Evolutionary conservation across 2,797 vertebrate genomes (phyloP).

Genomic region (Trematomus bernacchii): DNA sequence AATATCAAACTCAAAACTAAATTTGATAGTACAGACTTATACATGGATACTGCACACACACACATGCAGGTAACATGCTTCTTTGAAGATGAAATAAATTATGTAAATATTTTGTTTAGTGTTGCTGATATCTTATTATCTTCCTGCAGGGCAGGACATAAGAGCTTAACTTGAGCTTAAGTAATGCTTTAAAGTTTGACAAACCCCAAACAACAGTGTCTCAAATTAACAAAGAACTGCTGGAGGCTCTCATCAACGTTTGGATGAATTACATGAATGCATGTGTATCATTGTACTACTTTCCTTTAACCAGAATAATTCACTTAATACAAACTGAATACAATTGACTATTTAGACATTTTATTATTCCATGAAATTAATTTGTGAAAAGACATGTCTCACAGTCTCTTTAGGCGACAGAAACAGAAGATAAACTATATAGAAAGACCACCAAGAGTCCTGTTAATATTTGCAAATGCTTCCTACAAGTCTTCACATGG

Average conservation of each 20-base stretch:
- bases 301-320: neutral
- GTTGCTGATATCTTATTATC: constrained; percentile 47
- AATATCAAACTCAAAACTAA: neutral
- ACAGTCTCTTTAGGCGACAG: neutral
- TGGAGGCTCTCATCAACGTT: constrained; percentile 1
- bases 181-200: constrained; percentile 6
- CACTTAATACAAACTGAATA: no score
- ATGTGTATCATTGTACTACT: no score
- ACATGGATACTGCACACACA: neutral
- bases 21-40: neutral
- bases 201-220: constrained; percentile 1
- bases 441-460: constrained; percentile 46
- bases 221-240: constrained; percentile 7
- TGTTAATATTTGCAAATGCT: constrained; percentile 48
- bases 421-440: neutral
- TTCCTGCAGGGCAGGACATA: constrained; percentile 49
- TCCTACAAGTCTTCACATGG: constrained; percentile 67
- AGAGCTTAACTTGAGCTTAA: constrained; percentile 3
- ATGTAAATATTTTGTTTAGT: constrained; percentile 29
- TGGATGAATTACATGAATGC: neutral
- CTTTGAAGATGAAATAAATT: constrained; percentile 24
- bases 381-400: neutral
- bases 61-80: neutral
- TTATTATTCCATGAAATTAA: no score
- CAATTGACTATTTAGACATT: no score